Conservation (phyloP, 2,113 vertebrate genomes). For the Caretta caretta region DNA sequence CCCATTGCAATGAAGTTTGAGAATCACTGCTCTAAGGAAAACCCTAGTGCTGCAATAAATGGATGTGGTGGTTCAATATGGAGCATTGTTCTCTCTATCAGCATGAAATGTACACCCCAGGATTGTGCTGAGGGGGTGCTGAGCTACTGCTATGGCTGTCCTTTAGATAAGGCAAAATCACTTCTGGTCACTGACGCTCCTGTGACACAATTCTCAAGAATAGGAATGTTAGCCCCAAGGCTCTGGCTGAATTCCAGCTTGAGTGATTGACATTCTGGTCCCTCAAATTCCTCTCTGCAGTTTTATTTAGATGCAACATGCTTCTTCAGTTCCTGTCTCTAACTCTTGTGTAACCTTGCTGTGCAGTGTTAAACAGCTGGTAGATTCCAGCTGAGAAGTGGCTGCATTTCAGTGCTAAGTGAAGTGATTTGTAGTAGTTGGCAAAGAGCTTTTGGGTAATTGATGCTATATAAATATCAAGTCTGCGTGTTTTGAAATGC, state of each 20-base stretch:
- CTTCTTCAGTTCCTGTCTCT: fast-evolving
- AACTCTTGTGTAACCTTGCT: fast-evolving
- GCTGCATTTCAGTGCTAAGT: not conserved
- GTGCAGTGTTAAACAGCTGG: not conserved
- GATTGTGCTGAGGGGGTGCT: conserved; percentile 55
- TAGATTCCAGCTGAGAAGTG: not conserved
- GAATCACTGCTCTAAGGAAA: fast-evolving
- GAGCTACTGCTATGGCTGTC: not conserved
- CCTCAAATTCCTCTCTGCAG: not conserved
- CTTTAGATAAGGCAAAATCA: not conserved
- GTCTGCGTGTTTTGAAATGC: not conserved
- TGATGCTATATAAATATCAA: not conserved
- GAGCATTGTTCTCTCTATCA: not conserved
- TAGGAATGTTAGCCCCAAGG: not conserved
- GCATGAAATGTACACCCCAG: not conserved
- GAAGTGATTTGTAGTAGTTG: not conserved
- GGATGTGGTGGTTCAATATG: not conserved
- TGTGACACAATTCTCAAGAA: not conserved
- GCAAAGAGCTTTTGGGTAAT: not conserved
- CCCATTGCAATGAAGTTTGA: no score
- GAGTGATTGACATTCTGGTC: not conserved
- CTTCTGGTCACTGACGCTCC: not conserved
- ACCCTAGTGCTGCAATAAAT: not conserved
- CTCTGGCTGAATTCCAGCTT: not conserved
- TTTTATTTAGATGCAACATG: not conserved